Evolutionary conservation across 2,113 vertebrate genomes (phyloP), one percentile per base, ranked within the genome.

Genomic region (Megaleporinus macrocephalus): DNA sequence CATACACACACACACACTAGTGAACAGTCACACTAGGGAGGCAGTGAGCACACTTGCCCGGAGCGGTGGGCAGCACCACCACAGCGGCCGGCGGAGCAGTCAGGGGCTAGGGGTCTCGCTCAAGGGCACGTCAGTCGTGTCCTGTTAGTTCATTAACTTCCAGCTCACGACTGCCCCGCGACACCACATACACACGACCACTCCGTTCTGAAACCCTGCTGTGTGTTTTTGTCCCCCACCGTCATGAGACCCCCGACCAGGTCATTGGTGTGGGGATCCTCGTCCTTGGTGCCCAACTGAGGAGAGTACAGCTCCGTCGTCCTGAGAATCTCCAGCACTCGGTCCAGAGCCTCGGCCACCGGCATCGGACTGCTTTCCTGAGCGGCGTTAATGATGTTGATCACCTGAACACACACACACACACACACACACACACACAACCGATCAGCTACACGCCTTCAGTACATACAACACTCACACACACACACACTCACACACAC

Each of bases 261-360:
- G 92, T 98, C 97, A 18, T 86, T 98, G 29, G 97, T 97, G 10
- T 99, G 98, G 10, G 98, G 98, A 78, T 99, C 98, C 61, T 97
- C 97, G 53, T 98, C 97, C 90, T 97, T 96, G 65, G 93, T 96
- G 76, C 94, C 96, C 14, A 99, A 94, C 92, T 97, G 96, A 0
- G 98, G 98, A 41, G 97, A 99, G 82, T 99, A 99, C 29, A 99
- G 82, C 84, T 99, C 98, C n/a, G 97, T 96, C 85, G 96, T 97
- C 88, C 98, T 95, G 78, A 99, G 93, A 73, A 99, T 99, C 90
- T 99, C 97, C 90, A 99, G 93, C 85, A 99, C 98, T 0, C 95
- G 95, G 83, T 98, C 97, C 90, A 99, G 94, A 79, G 98, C 97
- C 91, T 98, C 97, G 0, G 96, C 96, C 75, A 99, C 97, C 0